A percentile compares a stretch with the other conserved stretches of the same genome.
Conservation (phyloP, 2,113 vertebrate species). For the Pangasianodon hypophthalmus region DNA sequence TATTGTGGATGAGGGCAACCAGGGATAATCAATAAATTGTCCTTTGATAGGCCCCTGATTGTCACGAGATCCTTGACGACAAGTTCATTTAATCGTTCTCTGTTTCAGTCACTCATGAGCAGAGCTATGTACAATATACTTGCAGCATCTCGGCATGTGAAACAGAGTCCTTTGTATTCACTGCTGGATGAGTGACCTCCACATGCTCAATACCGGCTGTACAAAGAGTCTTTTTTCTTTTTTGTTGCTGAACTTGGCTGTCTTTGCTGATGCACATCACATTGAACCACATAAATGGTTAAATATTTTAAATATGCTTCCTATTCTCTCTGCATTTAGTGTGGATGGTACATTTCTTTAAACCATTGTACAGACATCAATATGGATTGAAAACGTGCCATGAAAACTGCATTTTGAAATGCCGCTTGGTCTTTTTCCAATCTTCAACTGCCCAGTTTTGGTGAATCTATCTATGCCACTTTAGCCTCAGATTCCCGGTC, state of each 20-base stretch:
- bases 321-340: background rate
- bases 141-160: background rate
- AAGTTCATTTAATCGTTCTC: background rate
- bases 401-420: background rate
- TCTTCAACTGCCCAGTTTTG: background rate
- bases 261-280: background rate
- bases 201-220: background rate
- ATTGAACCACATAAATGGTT: background rate
- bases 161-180: background rate
- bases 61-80: background rate
- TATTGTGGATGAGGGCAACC: background rate
- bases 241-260: background rate
- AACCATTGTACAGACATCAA: background rate
- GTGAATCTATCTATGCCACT: background rate
- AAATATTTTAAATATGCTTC: background rate
- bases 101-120: background rate
- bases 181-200: background rate
- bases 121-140: background rate
- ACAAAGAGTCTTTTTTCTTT: background rate
- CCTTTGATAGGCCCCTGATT: background rate
- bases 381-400: background rate
- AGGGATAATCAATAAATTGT: background rate
- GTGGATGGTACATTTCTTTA: background rate
- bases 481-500: background rate
- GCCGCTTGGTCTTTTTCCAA: background rate